Base-by-base conservation (phyloP, 2,888 invertebrate species). In the Mythimna loreyi region DNA sequence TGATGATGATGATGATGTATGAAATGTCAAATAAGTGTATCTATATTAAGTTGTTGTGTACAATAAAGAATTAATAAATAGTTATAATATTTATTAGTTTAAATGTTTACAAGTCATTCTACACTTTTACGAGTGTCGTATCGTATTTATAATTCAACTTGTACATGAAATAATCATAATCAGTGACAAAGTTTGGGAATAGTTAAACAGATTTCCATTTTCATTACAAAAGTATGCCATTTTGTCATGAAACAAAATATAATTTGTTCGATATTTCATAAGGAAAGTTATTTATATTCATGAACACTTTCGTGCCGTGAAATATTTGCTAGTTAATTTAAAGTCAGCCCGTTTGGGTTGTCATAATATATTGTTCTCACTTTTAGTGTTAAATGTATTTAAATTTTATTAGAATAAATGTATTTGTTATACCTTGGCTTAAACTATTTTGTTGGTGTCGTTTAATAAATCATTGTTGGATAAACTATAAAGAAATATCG, bases 361-460 rank as follows among this genome's bases (percentile, higher is more conserved):
- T n/a, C 73, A 36, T 61, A 36, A 47, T 72, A 72, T 19, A 47
- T 36, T 47, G 23, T 36, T n/a, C 62, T n/a, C n/a, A 61, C 28
- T 62, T 72, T 47, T 43, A 21, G 30, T 16, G 16, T 40, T 40
- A 43, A 56, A 43, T 56, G n/a, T 53, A 23, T 43, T 43, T 25
- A 71, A 11, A 55, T 2, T 16, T 70, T 23, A 43, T 71, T 56
- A 43, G 2, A 56, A 67, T 71, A 4, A 56, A 67, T 56, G n/a
- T 33, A 33, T n/a, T 45, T 19, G 19, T 43, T 0, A 3, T 25
- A 45, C 3, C 3, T 62, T 30, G 30, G 30, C n/a, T 45, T 45
- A 33, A 47, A 33, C n/a, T 47, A 64, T 64, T 64, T 62, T 33
- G 19, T 45, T 28, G 19, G n/a, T 53, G 11, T 11, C 4, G 11